Evolutionary conservation across 1,140 invertebrate species (phyloP), one percentile per base, ranked within the genome.

Genomic region (Trichonephila clavata): DNA sequence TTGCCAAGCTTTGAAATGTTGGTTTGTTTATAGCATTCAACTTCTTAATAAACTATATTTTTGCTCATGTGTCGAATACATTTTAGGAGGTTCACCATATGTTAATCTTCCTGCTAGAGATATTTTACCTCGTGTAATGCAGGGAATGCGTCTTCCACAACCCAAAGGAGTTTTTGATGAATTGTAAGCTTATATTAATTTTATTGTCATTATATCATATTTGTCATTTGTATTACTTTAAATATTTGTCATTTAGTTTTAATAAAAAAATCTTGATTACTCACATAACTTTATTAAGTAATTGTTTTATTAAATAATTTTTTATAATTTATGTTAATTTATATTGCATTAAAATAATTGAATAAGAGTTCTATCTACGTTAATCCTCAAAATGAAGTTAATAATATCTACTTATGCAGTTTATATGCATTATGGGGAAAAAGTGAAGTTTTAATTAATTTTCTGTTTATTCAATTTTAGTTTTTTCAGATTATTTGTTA

Each of bases 21-120:
- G 21, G 16, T 6, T 86, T 61, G 14, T 18, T 88, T 43, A 88
- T 50, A 10, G 0, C 10, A 50, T 50, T 50, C 50, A 50, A 50
- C 10, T 50, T 84, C 39, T 57, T 84, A 50, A 57, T 21, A 10
- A 10, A 2, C 27, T 32, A 43, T 8, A 65, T 21, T 24, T 61
- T 86, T 24, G 50, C 50, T 61, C 63, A 14, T 83, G 63, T 61
- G 61, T 94, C 24, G 63, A 65, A 65, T n/a, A n/a, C 63, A 8
- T 65, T 95, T 57, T 93, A 96, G 96, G 98, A 77, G 98, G 97
- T 1, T 98, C 98, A 6, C 97, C 97, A 0, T 98, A 98, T 95
- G 96, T 97, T 1, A 96, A 97, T 90, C 95, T 98, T 18, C 94
- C 95, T 32, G 95, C 96, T n/a, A 92, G 93, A 86, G 97, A 98